phyloP scores from a whole-genome alignment of 2,113 vertebrate species.

The Cairina moschata region DNA sequence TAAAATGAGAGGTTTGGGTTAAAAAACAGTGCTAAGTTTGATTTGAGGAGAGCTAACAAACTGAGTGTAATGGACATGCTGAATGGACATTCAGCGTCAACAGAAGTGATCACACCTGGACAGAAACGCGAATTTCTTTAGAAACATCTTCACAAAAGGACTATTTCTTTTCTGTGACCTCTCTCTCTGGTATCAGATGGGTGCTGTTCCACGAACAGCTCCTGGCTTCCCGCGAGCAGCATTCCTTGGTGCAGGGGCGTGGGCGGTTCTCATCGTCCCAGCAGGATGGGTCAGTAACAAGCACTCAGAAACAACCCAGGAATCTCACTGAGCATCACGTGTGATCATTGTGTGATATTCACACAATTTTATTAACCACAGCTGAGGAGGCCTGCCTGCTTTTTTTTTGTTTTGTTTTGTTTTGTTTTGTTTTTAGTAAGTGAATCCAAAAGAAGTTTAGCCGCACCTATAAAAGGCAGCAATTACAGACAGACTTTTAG shows the following conservation, averaged over 20 bases:
- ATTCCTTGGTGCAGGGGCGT: neutral
- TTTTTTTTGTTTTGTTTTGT: neutral
- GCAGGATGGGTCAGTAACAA: neutral
- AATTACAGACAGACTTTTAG: neutral
- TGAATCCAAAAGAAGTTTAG: neutral
- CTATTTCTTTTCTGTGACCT: neutral
- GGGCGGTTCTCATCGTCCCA: neutral
- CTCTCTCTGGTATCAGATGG: neutral
- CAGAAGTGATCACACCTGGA: neutral
- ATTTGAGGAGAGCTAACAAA: neutral
- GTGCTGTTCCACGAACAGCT: neutral
- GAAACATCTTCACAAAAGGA: neutral
- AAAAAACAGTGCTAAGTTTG: neutral
- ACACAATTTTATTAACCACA: neutral
- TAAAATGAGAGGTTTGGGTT: neutral
- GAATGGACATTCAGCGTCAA: neutral
- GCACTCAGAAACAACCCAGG: neutral
- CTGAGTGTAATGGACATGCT: neutral
- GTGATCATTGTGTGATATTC: too few species aligned
- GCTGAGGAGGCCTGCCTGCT: neutral
- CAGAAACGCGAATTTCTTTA: neutral
- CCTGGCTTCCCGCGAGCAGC: neutral
- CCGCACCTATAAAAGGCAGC: neutral
- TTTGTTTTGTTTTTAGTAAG: too few species aligned
- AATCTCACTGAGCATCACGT: neutral